Conservation (phyloP, 1,140 invertebrate genomes). For the Cyphomyrmex costatus region DNA sequence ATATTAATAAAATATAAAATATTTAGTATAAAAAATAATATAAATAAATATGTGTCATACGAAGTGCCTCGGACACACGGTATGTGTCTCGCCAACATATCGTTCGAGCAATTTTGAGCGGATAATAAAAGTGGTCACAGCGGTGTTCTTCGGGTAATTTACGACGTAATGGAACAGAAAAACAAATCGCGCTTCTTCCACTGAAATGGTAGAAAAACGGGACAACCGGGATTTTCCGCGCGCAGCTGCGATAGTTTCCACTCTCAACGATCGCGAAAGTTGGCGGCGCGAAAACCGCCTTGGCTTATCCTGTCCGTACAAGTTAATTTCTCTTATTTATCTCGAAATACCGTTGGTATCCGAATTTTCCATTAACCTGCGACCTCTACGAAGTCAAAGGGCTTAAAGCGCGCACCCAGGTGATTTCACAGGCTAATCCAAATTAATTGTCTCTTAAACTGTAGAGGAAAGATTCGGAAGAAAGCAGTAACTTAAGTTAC, state of each 20-base stretch:
- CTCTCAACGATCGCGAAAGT: slow-evolving; percentile 46
- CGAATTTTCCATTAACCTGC: slow-evolving; percentile 63
- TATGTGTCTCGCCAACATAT: neutral
- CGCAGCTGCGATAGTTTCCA: slow-evolving; percentile 42
- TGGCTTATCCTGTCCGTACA: slow-evolving; percentile 53
- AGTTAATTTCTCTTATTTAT: slow-evolving; percentile 66
- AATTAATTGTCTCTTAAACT: slow-evolving; percentile 53
- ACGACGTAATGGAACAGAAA: slow-evolving; percentile 26
- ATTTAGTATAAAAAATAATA: neutral
- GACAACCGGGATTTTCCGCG: slow-evolving; percentile 2
- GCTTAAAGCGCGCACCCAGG: slow-evolving; percentile 38
- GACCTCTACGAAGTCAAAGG: slow-evolving; percentile 28
- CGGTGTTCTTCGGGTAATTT: slow-evolving; percentile 14
- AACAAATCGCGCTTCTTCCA: slow-evolving; percentile 16
- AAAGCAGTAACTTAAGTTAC: slow-evolving; percentile 5
- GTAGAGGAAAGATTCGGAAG: slow-evolving; percentile 29
- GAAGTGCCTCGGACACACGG: neutral
- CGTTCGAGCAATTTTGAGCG: neutral
- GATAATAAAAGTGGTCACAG: slow-evolving; percentile 6
- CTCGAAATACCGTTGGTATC: slow-evolving; percentile 48
- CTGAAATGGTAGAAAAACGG: neutral
- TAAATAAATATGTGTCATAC: slow-evolving; percentile 10
- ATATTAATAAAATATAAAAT: neutral
- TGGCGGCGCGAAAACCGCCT: slow-evolving; percentile 54
- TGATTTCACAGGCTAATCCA: slow-evolving; percentile 55